phyloP scores from a whole-genome alignment of 2,113 vertebrate species.

The Scomber japonicus region DNA sequence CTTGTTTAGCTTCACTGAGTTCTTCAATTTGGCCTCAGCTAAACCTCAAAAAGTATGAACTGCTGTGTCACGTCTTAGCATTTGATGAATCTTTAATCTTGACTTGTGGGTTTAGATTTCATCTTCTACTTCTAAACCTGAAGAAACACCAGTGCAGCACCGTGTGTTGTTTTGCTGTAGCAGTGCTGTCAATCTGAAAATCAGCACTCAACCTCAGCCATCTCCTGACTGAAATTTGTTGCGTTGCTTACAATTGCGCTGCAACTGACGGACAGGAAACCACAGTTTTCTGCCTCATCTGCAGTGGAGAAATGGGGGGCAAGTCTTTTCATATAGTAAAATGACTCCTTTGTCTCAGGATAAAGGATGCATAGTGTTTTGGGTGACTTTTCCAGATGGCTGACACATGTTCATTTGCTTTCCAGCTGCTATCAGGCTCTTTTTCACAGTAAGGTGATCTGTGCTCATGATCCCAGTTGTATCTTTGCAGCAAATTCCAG shows the following conservation, averaged over 20 bases:
- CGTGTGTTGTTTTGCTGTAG: background rate
- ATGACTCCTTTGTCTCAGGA: slow-evolving; percentile 72
- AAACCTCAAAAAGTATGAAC: background rate
- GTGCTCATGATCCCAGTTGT: slow-evolving; percentile 70
- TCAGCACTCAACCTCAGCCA: background rate
- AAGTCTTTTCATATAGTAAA: slow-evolving; percentile 66
- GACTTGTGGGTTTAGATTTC: slow-evolving; percentile 19
- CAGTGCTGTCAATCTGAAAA: no score
- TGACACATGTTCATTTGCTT: slow-evolving; percentile 79
- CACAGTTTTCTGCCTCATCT: slow-evolving; percentile 31
- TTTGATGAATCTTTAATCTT: slow-evolving; percentile 36
- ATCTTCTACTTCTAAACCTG: slow-evolving; percentile 5
- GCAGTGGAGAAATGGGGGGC: slow-evolving; percentile 31
- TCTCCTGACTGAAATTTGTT: slow-evolving; percentile 3
- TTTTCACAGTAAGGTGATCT: slow-evolving; percentile 80
- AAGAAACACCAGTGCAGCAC: slow-evolving; percentile 11
- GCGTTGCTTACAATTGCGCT: slow-evolving; percentile 2
- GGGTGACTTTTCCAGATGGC: slow-evolving; percentile 79
- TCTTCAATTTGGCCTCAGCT: background rate
- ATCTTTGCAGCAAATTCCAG: slow-evolving; percentile 72
- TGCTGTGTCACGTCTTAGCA: background rate
- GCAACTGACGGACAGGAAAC: slow-evolving; percentile 28
- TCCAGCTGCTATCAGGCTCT: slow-evolving; percentile 78
- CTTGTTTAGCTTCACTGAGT: background rate
- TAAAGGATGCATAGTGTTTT: slow-evolving; percentile 69